Evolutionary conservation across 2,888 invertebrate species (phyloP).

Genomic region (Sarcophaga subvicina): DNA sequence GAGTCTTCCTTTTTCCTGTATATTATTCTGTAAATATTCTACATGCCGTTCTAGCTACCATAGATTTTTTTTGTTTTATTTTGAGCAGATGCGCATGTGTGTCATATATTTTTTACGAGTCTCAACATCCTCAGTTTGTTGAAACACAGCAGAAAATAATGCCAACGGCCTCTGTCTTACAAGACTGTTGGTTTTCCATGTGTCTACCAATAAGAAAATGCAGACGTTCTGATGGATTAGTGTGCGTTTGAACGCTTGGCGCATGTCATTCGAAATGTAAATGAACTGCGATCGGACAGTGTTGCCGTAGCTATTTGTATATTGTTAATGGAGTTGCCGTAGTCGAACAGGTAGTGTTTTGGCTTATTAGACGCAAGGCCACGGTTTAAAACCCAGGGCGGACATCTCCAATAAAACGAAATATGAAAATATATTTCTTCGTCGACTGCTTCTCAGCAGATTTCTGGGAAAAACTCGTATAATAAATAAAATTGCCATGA

Average conservation of each 20-base stretch:
- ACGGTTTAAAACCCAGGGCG: too few relatives aligned
- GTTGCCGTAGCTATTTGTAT: slow-evolving; percentile 18
- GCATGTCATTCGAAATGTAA: slow-evolving; percentile 65
- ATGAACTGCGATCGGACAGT: slow-evolving; percentile 59
- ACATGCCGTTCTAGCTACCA: neutral
- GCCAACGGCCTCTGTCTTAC: slow-evolving; percentile 36
- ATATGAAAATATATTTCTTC: too few relatives aligned
- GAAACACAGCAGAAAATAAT: slow-evolving; percentile 15
- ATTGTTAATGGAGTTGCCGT: neutral
- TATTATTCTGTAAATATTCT: too few relatives aligned
- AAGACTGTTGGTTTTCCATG: slow-evolving; percentile 25
- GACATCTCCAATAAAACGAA: too few relatives aligned
- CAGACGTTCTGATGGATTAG: neutral
- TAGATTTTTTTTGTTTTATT: too few relatives aligned
- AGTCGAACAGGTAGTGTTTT: too few relatives aligned
- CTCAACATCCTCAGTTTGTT: neutral
- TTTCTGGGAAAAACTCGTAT: too few relatives aligned
- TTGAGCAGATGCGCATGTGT: slow-evolving; percentile 59
- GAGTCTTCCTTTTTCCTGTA: neutral
- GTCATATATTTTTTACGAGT: slow-evolving; percentile 48
- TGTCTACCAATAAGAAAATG: neutral
- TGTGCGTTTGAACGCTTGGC: slow-evolving; percentile 28
- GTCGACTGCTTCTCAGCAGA: too few relatives aligned
- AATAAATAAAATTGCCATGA: too few relatives aligned
- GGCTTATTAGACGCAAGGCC: too few relatives aligned